These are phyloP conservation scores for Eublepharis macularius DNA, from an alignment of 2,113 vertebrate genomes.

Conservation along the genomic window DNA sequence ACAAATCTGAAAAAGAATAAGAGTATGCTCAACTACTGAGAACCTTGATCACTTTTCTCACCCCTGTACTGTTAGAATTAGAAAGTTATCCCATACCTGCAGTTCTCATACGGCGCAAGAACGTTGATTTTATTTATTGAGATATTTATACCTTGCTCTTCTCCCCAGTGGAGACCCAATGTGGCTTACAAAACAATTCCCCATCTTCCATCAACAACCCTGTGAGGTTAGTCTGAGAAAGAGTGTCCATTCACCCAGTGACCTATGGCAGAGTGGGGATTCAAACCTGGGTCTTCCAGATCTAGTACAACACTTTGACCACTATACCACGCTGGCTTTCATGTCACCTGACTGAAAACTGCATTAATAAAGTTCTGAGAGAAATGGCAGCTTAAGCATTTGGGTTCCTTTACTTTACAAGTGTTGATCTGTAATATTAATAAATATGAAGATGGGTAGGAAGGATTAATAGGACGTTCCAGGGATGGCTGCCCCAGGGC, in stretches of 20 bases:
- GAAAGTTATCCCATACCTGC: background rate
- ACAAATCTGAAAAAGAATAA: background rate
- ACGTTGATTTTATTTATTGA: background rate
- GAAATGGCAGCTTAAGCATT: background rate
- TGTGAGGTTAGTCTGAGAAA: no score
- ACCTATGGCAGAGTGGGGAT: no score
- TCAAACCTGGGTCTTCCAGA: no score
- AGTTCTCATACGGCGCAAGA: background rate
- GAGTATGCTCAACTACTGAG: background rate
- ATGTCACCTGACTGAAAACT: background rate
- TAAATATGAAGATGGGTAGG: no score
- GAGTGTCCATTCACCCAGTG: no score
- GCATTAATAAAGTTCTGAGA: background rate
- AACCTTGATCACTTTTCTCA: background rate
- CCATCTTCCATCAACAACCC: no score
- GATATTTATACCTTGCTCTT: no score
- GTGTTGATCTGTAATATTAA: background rate
- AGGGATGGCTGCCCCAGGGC: background rate
- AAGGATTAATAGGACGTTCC: background rate
- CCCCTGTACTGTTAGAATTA: background rate
- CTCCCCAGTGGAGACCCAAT: no score
- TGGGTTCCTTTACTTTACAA: background rate
- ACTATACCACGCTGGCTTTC: no score
- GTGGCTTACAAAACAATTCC: no score
- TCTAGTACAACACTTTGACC: no score